A percentile compares a stretch with the other conserved stretches of the same genome.
Conservation (phyloP, 2,797 vertebrate genomes). For the Nothura maculosa region DNA sequence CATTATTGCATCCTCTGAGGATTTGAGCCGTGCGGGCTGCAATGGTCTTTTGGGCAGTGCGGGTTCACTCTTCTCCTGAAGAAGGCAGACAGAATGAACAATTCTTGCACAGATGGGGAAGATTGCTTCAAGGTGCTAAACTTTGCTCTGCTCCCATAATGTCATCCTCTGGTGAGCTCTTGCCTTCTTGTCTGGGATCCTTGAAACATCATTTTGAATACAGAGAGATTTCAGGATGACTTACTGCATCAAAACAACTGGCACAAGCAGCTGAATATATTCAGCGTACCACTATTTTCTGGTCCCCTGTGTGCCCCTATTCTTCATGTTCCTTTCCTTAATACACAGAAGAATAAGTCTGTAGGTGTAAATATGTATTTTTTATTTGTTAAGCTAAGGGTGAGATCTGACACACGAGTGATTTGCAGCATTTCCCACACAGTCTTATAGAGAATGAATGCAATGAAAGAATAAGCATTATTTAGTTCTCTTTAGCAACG, state of each 20-base stretch:
- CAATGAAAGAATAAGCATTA: background rate
- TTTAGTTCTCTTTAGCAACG: background rate
- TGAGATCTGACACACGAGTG: background rate
- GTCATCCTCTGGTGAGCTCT: conserved; percentile 73
- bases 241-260: conserved; percentile 65
- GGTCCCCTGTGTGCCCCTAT: background rate
- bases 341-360: background rate
- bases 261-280: conserved; percentile 56
- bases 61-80: conserved; percentile 47
- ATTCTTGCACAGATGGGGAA: conserved; percentile 47
- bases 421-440: background rate
- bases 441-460: background rate
- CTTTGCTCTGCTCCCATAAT: conserved; percentile 60
- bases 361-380: conserved; percentile 45
- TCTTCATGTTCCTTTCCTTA: conserved; percentile 27
- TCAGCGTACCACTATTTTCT: conserved; percentile 22
- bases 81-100: conserved; percentile 46
- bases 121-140: conserved; percentile 70
- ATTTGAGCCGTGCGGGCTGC: conserved; percentile 27
- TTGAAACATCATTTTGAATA: conserved; percentile 66
- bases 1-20: background rate
- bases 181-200: conserved; percentile 67
- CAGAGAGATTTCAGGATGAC: conserved; percentile 65
- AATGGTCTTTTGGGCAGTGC: conserved; percentile 31
- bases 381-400: conserved; percentile 19